Conservation (phyloP, 2,888 invertebrate genomes). For the Scaptomyza reducta region DNA sequence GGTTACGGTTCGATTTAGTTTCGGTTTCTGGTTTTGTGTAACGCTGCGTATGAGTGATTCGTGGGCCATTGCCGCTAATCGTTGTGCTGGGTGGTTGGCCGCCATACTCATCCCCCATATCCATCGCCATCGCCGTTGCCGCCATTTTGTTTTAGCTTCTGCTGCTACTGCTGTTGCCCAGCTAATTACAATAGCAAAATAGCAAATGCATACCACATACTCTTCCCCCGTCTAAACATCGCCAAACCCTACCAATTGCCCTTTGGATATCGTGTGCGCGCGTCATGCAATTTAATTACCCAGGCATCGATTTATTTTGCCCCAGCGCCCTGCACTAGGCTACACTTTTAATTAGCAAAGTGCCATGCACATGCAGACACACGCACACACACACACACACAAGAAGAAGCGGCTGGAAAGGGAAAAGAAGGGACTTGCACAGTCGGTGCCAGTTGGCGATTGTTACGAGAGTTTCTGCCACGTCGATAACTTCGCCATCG, state of each 20-base stretch:
- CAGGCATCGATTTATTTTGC: conserved; percentile 75
- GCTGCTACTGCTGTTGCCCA: conserved; percentile 33
- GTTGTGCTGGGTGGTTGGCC: conserved; percentile 21
- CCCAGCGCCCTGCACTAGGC: conserved; percentile 62
- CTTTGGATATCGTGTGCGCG: conserved; percentile 49
- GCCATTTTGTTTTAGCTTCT: conserved; percentile 68
- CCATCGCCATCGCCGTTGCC: conserved; percentile 6
- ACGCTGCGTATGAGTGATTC: conserved; percentile 66
- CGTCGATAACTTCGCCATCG: conserved; percentile 48
- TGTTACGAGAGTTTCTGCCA: conserved; percentile 59
- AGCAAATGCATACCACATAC: conserved; percentile 39
- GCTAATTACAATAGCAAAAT: conserved; percentile 72
- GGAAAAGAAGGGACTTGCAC: not conserved
- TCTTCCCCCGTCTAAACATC: too few relatives aligned
- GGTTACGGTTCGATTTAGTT: not conserved
- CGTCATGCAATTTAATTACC: conserved; percentile 79
- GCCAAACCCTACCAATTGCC: not conserved
- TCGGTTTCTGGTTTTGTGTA: not conserved
- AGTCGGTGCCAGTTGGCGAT: conserved; percentile 69
- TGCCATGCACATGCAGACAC: conserved; percentile 72
- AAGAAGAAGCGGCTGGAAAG: not conserved
- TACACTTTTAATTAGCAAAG: conserved; percentile 77
- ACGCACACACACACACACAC: conserved; percentile 14
- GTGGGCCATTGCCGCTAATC: conserved; percentile 30
- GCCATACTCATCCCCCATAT: not conserved